Base-by-base conservation (phyloP, 1,140 invertebrate species). In the Himalopsyche phryganea region DNA sequence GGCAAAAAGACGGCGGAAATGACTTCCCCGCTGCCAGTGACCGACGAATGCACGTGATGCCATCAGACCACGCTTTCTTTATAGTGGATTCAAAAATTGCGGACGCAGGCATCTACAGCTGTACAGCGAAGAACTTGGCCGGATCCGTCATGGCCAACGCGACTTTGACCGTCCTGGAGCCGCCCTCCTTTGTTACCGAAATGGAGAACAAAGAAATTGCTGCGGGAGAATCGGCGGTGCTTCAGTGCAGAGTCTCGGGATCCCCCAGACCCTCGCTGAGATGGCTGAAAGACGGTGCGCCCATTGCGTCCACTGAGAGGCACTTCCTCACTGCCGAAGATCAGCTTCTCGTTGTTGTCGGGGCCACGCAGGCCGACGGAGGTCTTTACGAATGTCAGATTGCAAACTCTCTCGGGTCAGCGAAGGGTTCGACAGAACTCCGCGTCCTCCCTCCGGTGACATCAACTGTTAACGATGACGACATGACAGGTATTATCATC, bases 11-110 rank as follows among this genome's bases (percentile, higher is more conserved):
- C 78, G 91, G 90, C n/a, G 91, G 89, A 0, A 90, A 91, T 70
- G 90, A 96, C 72, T 98, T 98, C 72, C 94, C 94, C 7, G 95
- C 96, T 6, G 95, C 95, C 11, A 81, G 89, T 53, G 95, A 98
- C 71, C 83, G 94, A 38, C 79, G 96, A 17, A 90, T 98, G 85
- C 89, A 92, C 71, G 91, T 96, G 32, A 92, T 94, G 83, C 88
- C 90, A 0, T 85, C 85, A 17, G 94, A 98, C 73, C 90, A 96
- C 72, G 85, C 89, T 1, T 92, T 97, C 66, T 92, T 96, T 66
- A 98, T 98, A 60, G 82, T 92, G 6, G 87, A 94, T 77, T 90
- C 93, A 6, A 93, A 93, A 73, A 81, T 85, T 0, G 82, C 81
- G 33, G 96, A 98, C 71, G 88, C 88, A 67, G 96, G 96, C 1